These are phyloP conservation scores for Hemibagrus guttatus DNA, from an alignment of 2,797 vertebrate species.

Conservation along the genomic window DNA sequence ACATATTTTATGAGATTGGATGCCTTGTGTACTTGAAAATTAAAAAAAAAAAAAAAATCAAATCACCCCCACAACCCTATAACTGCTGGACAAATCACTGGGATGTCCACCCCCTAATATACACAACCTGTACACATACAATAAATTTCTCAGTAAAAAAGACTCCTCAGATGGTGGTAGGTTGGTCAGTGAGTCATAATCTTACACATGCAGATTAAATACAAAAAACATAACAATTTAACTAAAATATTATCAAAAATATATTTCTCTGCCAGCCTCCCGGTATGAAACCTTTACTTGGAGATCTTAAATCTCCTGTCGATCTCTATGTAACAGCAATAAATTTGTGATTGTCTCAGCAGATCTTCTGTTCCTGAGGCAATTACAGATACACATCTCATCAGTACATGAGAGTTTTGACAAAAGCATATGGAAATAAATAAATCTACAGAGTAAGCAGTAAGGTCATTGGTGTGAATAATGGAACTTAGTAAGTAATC, in stretches of 20 bases:
- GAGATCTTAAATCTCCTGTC: neutral
- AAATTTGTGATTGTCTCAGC: conserved; percentile 12
- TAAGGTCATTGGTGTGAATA: neutral
- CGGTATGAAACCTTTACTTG: conserved; percentile 6
- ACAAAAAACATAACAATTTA: neutral
- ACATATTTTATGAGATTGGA: neutral
- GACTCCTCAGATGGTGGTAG: neutral
- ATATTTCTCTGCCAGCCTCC: neutral
- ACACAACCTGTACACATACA: neutral
- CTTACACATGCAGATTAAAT: neutral
- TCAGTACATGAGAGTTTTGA: neutral
- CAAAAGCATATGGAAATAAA: neutral
- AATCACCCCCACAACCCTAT: too few species aligned
- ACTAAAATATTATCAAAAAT: neutral
- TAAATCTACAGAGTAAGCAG: neutral
- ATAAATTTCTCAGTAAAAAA: neutral
- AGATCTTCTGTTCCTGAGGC: neutral
- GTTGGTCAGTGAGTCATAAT: neutral
- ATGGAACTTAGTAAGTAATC: neutral
- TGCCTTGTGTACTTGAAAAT: neutral
- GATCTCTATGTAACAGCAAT: neutral
- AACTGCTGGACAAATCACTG: neutral
- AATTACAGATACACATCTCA: conserved; percentile 20
- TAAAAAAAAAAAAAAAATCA: neutral
- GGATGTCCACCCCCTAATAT: neutral